Conservation (phyloP, 2,888 invertebrate species). For the Epinotia ramella region DNA sequence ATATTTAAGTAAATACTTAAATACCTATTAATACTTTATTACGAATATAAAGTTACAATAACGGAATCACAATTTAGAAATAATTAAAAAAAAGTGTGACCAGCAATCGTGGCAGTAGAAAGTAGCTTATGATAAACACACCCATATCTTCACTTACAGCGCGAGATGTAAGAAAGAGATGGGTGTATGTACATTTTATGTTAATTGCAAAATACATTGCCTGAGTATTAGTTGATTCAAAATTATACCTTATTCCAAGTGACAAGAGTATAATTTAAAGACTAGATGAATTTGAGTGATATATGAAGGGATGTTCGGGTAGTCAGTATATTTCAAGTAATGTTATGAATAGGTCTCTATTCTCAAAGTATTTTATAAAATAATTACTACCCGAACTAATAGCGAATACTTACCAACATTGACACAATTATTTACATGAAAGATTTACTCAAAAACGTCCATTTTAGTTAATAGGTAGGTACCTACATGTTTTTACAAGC, state of each 20-base stretch:
- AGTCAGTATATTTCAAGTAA: slow-evolving; percentile 1
- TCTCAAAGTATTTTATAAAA: not conserved
- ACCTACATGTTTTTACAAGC: too few species aligned
- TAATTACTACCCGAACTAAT: slow-evolving; percentile 14
- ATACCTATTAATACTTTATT: not conserved
- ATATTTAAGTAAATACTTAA: slow-evolving; percentile 8
- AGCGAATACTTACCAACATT: slow-evolving; percentile 32
- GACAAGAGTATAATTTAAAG: slow-evolving; percentile 3
- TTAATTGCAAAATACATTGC: not conserved
- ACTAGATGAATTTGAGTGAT: slow-evolving; percentile 33
- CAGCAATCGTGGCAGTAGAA: not conserved
- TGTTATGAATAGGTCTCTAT: not conserved
- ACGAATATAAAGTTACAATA: not conserved
- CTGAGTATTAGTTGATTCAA: not conserved
- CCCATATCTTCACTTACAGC: not conserved
- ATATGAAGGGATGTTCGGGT: slow-evolving; percentile 27
- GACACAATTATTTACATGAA: slow-evolving; percentile 40
- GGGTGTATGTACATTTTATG: not conserved
- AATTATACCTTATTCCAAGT: not conserved
- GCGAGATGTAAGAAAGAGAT: not conserved
- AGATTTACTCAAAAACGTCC: not conserved
- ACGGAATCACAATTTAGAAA: not conserved
- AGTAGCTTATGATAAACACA: not conserved
- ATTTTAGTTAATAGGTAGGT: too few species aligned
- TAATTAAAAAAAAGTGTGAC: not conserved